Evolutionary conservation across 2,797 vertebrate species (phyloP).

Genomic region (Myotis vivesi): DNA sequence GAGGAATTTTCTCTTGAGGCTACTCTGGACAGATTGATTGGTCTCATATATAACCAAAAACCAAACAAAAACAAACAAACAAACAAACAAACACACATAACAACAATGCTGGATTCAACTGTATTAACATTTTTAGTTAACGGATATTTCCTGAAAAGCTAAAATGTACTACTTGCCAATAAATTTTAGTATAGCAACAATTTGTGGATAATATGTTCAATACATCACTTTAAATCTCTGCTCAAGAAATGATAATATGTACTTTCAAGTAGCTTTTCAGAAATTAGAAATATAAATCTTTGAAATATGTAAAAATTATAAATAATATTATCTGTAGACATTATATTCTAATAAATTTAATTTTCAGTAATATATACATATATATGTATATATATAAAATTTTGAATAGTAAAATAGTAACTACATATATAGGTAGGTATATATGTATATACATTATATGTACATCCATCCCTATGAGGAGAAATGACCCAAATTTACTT

Average conservation of each 20-base stretch:
- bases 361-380: neutral
- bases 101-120: neutral
- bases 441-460: neutral
- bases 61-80: too few species aligned
- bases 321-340: neutral
- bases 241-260: conserved; percentile 25
- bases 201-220: neutral
- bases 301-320: neutral
- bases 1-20: neutral
- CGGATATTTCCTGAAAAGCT: neutral
- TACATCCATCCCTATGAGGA: neutral
- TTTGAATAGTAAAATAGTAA: neutral
- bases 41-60: neutral
- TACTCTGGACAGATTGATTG: neutral
- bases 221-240: neutral
- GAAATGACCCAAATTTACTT: conserved; percentile 21
- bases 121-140: neutral
- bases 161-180: conserved; percentile 13
- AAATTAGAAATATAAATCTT: neutral
- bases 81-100: neutral
- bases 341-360: conserved; percentile 13
- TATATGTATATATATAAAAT: neutral
- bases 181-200: neutral
- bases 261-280: neutral
- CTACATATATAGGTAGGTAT: neutral